Evolutionary conservation across 2,888 invertebrate genomes (phyloP).

Genomic region (Cistogaster globosa): DNA sequence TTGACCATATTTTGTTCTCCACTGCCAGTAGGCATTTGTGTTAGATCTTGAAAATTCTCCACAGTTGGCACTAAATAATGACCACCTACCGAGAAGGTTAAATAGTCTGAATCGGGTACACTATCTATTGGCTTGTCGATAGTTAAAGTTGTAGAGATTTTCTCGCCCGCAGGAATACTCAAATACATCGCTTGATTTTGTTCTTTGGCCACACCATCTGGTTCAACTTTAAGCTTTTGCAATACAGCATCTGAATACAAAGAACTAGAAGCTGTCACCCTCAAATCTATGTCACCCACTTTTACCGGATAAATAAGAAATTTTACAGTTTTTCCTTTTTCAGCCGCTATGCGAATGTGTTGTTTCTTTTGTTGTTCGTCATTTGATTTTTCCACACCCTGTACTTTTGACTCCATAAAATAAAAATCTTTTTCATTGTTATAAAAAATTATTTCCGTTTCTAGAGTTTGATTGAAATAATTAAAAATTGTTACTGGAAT

Average conservation of each 20-base stretch:
- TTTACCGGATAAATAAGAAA: conserved; percentile 89
- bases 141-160: neutral
- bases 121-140: conserved; percentile 86
- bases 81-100: conserved; percentile 84
- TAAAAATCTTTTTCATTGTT: conserved; percentile 90
- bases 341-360: conserved; percentile 86
- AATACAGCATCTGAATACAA: conserved; percentile 85
- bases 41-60: conserved; percentile 88
- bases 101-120: conserved; percentile 85
- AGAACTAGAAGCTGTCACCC: conserved; percentile 85
- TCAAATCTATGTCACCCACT: conserved; percentile 87
- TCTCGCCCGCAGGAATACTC: conserved; percentile 32
- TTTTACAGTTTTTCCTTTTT: conserved; percentile 85
- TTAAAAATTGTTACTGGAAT: conserved; percentile 94
- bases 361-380: conserved; percentile 74
- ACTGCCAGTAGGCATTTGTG: conserved; percentile 93
- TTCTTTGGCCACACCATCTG: conserved; percentile 87
- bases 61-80: conserved; percentile 84
- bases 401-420: conserved; percentile 82
- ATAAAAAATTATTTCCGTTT: conserved; percentile 91
- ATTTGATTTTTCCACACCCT: conserved; percentile 76
- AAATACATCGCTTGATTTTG: conserved; percentile 29
- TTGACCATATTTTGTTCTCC: conserved; percentile 97
- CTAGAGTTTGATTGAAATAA: conserved; percentile 89
- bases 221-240: conserved; percentile 87